Base-by-base conservation (phyloP, 1,140 invertebrate genomes). In the Drosophila willistoni region DNA sequence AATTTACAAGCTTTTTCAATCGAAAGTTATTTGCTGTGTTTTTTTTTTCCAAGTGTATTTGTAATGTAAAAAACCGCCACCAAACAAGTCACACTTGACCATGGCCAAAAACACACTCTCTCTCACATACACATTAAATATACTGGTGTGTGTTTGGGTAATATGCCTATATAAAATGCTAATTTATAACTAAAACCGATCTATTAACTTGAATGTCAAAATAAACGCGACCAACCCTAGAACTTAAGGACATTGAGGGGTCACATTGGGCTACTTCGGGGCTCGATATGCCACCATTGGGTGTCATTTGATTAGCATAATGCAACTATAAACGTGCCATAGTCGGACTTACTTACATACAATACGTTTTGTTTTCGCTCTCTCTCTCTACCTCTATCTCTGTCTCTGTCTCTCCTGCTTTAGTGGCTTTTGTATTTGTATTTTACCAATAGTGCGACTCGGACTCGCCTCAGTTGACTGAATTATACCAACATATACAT, bases 201-300 rank as follows among this genome's bases (percentile, higher is more conserved):
- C 84, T 87, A 87, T 87, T 87, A 87, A 90, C 84, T 89, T 77
- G 85, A 89, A 90, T 87, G 84, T 87, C 84, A 87, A 87, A 87
- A 89, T 87, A 84, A 86, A 74, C 75, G 82, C 70, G 78, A 81
- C 68, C 78, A 63, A 64, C 82, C 82, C 81, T 76, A 64, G 42
- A 64, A 64, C 41, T 68, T 67, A 62, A 65, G 57, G 75, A 67
- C 64, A 55, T 12, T 68, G 47, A 62, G 25, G 17, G 25, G 42
- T 36, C 33, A 39, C 25, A 41, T 61, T 66, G 66, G 73, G 51
- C 71, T 66, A 51, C 64, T 39, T 47, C 34, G 68, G 67, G 75
- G 63, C 69, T 69, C 77, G 71, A 77, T 86, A 82, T 82, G 83
- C 83, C 72, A 87, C 83, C 83, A 87, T 87, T 87, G 83, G 83